Evolutionary conservation across 2,888 invertebrate genomes (phyloP), one percentile per base, ranked within the genome.

Genomic region (Rutpela maculata): DNA sequence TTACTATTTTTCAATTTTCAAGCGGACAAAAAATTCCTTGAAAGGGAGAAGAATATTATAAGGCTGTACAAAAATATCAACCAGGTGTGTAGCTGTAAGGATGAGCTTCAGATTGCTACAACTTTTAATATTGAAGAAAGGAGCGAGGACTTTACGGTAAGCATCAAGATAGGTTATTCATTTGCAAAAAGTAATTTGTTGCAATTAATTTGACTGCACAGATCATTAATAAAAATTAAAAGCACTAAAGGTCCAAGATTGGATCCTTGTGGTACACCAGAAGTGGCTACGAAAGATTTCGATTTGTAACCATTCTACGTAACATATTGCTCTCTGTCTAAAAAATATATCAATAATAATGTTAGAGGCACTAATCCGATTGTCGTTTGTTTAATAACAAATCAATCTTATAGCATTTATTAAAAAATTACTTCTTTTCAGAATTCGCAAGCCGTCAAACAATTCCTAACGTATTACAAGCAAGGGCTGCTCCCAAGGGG

Each of bases 1-100:
- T 35, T 35, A 35, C n/a, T n/a, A n/a, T n/a, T n/a, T 35, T 35
- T 9, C 7, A n/a, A n/a, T 75, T 73, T 76, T 82, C 60, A 38
- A 82, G 81, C 74, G 43, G 78, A 84, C 66, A 82, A 76, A 65
- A 77, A 78, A 62, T 77, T 85, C 9, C 57, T 83, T 17, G 78
- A 83, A 50, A 81, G 79, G 31, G 83, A 85, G 69, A 78, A 78
- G 31, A 81, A 92, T 85, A 89, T 93, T 79, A 86, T 93, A 85
- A 90, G 91, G 83, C 90, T 94, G 78, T 88, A 93, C 87, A 92
- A 92, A 85, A 92, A 93, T 87, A 92, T 94, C 80, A 91, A 93
- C 81, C 94, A 95, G 87, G 92, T 92, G 0, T 90, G 92, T 80
- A 90, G 91, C 72, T 87, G 91, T 83, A 88, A 91, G 43, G 91